These are phyloP conservation scores for Nebria ingens DNA, from an alignment of 1,140 invertebrate genomes.

Conservation along the genomic window DNA sequence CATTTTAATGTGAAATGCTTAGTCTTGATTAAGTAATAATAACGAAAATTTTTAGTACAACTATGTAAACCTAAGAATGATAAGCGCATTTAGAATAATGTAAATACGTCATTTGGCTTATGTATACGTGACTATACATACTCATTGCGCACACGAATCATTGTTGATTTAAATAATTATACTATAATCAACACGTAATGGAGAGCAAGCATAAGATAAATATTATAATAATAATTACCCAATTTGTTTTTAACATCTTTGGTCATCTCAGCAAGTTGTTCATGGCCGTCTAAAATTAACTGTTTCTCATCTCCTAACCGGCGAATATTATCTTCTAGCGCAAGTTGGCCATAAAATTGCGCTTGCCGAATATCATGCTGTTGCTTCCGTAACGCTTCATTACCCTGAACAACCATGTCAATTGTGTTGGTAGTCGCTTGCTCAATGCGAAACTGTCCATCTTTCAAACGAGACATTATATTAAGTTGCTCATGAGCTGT, in stretches of 20 bases:
- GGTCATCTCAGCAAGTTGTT: slow-evolving; percentile 43
- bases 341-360: slow-evolving; percentile 38
- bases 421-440: slow-evolving; percentile 41
- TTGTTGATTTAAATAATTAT: too few species aligned
- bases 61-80: too few species aligned
- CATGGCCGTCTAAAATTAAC: slow-evolving; percentile 46
- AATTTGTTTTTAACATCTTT: slow-evolving; percentile 45
- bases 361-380: slow-evolving; percentile 43
- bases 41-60: too few species aligned
- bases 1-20: too few species aligned
- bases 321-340: slow-evolving; percentile 44
- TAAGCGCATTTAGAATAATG: too few species aligned
- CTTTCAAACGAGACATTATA: slow-evolving; percentile 32
- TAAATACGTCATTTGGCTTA: too few species aligned
- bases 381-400: slow-evolving; percentile 41
- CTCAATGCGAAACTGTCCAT: slow-evolving; percentile 44
- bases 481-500: slow-evolving; percentile 25
- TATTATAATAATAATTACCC: slow-evolving; percentile 32
- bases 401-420: slow-evolving; percentile 38
- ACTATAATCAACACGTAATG: too few species aligned
- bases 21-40: too few species aligned
- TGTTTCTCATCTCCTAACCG: slow-evolving; percentile 48
- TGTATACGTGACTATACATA: too few species aligned
- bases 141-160: too few species aligned
- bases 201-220: too few species aligned